Conservation (phyloP, 2,888 invertebrate species). For the Drosophila mettleri region DNA sequence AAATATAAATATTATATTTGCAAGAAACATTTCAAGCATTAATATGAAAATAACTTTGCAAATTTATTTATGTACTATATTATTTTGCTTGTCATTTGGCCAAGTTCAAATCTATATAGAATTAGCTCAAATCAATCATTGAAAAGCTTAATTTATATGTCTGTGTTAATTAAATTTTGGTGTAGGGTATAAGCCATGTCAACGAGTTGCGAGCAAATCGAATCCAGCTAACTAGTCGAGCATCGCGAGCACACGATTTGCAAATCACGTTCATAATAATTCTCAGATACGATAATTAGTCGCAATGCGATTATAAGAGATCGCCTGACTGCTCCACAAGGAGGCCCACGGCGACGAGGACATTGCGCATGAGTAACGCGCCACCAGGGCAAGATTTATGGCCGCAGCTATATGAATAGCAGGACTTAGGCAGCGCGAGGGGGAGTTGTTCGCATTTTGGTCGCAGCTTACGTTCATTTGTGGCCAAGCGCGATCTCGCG, state of each 20-base stretch:
- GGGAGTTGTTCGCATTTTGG: conserved; percentile 42
- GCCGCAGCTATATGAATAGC: conserved; percentile 6
- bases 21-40: too few species aligned
- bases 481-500: conserved; percentile 33
- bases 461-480: conserved; percentile 63
- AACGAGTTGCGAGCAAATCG: conserved; percentile 23
- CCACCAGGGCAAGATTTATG: conserved; percentile 69
- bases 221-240: conserved; percentile 36
- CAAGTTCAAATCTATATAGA: neutral
- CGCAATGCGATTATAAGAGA: conserved; percentile 82
- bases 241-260: conserved; percentile 56
- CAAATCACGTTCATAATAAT: conserved; percentile 77
- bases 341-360: conserved; percentile 41
- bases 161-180: neutral
- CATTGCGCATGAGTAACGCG: conserved; percentile 76
- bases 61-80: neutral
- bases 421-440: conserved; percentile 4
- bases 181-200: conserved; percentile 11
- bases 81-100: neutral
- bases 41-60: neutral
- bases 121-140: neutral
- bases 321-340: conserved; percentile 23
- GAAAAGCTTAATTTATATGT: neutral
- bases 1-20: too few species aligned
- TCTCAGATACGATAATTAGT: conserved; percentile 83